Evolutionary conservation across 2,797 vertebrate genomes (phyloP).

Genomic region (Urophycis tenuis): DNA sequence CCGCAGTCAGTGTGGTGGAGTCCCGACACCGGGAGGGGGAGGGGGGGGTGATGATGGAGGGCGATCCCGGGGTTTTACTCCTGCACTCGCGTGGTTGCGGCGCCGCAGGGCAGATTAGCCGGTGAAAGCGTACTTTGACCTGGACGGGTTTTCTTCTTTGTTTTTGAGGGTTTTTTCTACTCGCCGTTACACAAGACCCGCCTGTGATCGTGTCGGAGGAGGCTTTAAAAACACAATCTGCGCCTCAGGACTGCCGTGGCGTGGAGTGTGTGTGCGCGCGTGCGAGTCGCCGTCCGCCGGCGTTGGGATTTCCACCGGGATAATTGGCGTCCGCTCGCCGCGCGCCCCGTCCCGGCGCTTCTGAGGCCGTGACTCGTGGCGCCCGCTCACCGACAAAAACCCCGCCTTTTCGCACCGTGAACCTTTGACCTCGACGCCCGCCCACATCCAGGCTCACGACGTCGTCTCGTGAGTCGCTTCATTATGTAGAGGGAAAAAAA

Average conservation of each 20-base stretch:
- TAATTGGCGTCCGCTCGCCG: not conserved
- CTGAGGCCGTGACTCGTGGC: not conserved
- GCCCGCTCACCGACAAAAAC: not conserved
- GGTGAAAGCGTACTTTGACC: not conserved
- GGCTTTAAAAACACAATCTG: not conserved
- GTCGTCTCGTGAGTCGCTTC: not conserved
- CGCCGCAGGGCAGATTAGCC: not conserved
- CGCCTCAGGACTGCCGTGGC: not conserved
- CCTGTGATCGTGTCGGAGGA: not conserved
- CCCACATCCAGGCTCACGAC: not conserved
- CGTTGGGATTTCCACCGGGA: not conserved
- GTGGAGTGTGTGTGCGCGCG: not conserved
- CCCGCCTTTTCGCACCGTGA: not conserved
- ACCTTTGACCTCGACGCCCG: not conserved
- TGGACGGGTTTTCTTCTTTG: not conserved
- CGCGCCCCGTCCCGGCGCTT: not conserved
- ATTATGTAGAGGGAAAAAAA: not conserved
- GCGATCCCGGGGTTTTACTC: conserved; percentile 42
- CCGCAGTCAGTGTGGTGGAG: conserved; percentile 32
- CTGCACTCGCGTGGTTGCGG: not conserved
- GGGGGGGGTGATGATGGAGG: too few species aligned
- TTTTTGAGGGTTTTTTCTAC: too few species aligned
- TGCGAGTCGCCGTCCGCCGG: not conserved
- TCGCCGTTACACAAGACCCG: not conserved
- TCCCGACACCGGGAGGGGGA: conserved; percentile 18